Percentiles rank a stretch among this genome's conserved stretches.
Conservation (phyloP, 2,888 invertebrate genomes). For the Thymelicus sylvestris region DNA sequence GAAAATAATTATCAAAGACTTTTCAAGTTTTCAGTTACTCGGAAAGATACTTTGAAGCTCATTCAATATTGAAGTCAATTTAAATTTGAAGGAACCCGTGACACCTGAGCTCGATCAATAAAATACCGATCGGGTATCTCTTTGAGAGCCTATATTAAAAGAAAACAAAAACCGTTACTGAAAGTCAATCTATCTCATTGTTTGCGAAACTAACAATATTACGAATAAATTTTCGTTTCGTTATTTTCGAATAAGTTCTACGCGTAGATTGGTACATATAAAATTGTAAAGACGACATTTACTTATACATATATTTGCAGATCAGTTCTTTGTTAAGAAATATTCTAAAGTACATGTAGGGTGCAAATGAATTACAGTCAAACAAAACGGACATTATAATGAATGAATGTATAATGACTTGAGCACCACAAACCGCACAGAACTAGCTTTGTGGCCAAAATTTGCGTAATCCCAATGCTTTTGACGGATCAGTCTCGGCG, state of each 20-base stretch:
- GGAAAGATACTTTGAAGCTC: neutral
- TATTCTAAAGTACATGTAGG: no score
- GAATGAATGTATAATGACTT: neutral
- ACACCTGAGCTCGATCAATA: constrained; percentile 21
- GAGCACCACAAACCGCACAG: neutral
- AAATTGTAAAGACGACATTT: no score
- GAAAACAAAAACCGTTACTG: constrained; percentile 13
- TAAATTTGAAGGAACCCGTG: constrained; percentile 8
- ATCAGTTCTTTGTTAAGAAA: no score
- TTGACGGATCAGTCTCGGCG: constrained; percentile 13
- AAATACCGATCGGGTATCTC: constrained; percentile 23
- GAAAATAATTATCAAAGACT: neutral
- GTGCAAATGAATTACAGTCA: no score
- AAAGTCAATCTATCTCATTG: neutral
- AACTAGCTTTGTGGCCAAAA: neutral
- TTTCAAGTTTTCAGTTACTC: neutral
- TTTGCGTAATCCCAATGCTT: constrained; percentile 7
- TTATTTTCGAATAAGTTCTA: no score
- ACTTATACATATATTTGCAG: no score
- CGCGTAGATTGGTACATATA: no score
- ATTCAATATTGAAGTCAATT: constrained; percentile 18
- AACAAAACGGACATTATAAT: neutral
- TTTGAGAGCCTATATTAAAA: constrained; percentile 22
- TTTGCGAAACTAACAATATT: neutral
- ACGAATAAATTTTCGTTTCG: no score